phyloP scores from a whole-genome alignment of 2,797 vertebrate genomes.

The Lycodopsis pacificus region DNA sequence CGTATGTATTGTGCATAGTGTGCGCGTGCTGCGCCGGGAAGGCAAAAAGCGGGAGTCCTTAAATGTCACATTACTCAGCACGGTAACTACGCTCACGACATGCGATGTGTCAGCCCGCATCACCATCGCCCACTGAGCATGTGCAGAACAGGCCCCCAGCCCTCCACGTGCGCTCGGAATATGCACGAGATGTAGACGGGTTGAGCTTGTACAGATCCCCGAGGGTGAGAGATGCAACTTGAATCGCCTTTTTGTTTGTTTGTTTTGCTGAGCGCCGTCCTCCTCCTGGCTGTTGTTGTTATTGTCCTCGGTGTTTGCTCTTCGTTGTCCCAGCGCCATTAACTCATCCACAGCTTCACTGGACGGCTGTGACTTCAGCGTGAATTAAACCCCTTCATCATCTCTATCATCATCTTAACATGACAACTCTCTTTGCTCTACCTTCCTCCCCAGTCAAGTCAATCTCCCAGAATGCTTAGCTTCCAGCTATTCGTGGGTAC shows the following conservation, averaged over 20 bases:
- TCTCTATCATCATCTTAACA: not conserved
- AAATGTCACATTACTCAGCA: conserved; percentile 79
- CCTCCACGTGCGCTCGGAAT: conserved; percentile 55
- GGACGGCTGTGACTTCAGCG: conserved; percentile 9
- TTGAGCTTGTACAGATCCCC: conserved; percentile 42
- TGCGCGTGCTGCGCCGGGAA: conserved; percentile 32
- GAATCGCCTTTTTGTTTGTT: conserved; percentile 47
- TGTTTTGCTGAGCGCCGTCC: not conserved
- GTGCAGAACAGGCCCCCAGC: conserved; percentile 71
- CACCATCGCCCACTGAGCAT: conserved; percentile 71
- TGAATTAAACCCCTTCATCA: not conserved
- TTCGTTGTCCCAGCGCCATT: conserved; percentile 13
- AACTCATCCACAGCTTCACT: conserved; percentile 11
- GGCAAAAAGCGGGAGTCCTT: conserved; percentile 64
- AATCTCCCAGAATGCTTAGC: conserved; percentile 33
- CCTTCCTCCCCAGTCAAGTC: conserved; percentile 2
- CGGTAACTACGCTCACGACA: conserved; percentile 69
- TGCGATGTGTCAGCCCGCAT: conserved; percentile 77
- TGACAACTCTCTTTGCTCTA: conserved; percentile 7
- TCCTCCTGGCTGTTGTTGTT: conserved; percentile 30
- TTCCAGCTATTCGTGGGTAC: conserved; percentile 30
- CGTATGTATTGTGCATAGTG: conserved; percentile 5
- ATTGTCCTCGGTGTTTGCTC: conserved; percentile 27
- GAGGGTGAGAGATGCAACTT: conserved; percentile 56
- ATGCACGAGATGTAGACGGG: conserved; percentile 56